Conservation (phyloP, 2,888 invertebrate genomes). For the Nipponacmea schrenckii region DNA sequence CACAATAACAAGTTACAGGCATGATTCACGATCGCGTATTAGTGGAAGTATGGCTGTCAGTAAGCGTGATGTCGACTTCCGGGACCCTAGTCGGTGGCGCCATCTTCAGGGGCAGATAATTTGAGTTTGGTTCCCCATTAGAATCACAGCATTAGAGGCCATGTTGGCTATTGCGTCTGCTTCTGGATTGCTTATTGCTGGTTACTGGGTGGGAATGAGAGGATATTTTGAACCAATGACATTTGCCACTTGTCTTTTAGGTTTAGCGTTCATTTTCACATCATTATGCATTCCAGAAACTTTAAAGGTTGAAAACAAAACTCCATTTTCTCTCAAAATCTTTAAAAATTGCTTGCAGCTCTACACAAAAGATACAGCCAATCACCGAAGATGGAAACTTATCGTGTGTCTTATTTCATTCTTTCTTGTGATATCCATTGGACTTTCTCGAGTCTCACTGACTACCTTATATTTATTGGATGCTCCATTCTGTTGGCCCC, state of each 20-base stretch:
- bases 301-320: neutral
- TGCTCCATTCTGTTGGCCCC: conserved; percentile 34
- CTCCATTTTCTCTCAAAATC: conserved; percentile 9
- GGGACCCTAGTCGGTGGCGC: too few relatives aligned
- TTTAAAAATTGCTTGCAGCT: conserved; percentile 28
- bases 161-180: conserved; percentile 23
- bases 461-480: conserved; percentile 25
- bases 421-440: conserved; percentile 31
- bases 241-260: conserved; percentile 10
- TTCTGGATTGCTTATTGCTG: conserved; percentile 13
- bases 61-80: too few relatives aligned
- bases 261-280: conserved; percentile 20
- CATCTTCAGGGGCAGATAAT: too few relatives aligned
- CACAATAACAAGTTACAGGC: too few relatives aligned
- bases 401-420: conserved; percentile 25
- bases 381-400: conserved; percentile 25
- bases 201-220: conserved; percentile 29
- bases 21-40: too few relatives aligned
- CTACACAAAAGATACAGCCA: conserved; percentile 24
- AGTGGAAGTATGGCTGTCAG: too few relatives aligned
- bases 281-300: conserved; percentile 30
- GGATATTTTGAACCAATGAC: conserved; percentile 27
- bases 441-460: conserved; percentile 29
- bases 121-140: too few relatives aligned
- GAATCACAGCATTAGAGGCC: conserved; percentile 35